phyloP scores from a whole-genome alignment of 2,113 vertebrate species.

The Dicerorhinus sumatrensis region DNA sequence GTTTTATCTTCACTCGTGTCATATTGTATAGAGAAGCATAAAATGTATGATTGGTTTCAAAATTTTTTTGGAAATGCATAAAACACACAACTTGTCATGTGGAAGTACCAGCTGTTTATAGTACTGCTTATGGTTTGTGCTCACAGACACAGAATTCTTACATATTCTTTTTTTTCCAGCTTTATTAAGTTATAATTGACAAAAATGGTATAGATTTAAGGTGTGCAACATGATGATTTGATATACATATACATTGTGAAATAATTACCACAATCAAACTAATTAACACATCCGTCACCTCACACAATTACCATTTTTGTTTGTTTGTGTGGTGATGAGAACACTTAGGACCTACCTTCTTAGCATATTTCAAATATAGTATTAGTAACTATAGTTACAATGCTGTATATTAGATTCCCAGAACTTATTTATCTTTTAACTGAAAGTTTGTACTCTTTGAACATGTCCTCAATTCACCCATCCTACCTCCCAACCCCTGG shows the following conservation, averaged over 20 bases:
- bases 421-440: neutral
- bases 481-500: neutral
- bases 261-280: neutral
- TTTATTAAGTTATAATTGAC: neutral
- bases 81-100: neutral
- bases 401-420: neutral
- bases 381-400: neutral
- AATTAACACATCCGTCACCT: neutral
- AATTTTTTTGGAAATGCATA: slow-evolving; percentile 18
- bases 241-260: neutral
- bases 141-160: neutral
- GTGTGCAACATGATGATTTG: neutral
- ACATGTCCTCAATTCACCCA: neutral
- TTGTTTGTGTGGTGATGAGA: neutral
- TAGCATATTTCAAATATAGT: neutral
- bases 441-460: neutral
- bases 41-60: neutral
- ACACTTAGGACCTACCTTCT: neutral
- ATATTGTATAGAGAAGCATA: neutral
- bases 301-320: neutral
- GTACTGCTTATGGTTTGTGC: neutral
- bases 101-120: neutral
- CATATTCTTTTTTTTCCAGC: neutral
- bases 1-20: neutral
- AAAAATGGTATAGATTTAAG: neutral